phyloP scores from a whole-genome alignment of 2,888 invertebrate species.

The Drosophila anomalata region DNA sequence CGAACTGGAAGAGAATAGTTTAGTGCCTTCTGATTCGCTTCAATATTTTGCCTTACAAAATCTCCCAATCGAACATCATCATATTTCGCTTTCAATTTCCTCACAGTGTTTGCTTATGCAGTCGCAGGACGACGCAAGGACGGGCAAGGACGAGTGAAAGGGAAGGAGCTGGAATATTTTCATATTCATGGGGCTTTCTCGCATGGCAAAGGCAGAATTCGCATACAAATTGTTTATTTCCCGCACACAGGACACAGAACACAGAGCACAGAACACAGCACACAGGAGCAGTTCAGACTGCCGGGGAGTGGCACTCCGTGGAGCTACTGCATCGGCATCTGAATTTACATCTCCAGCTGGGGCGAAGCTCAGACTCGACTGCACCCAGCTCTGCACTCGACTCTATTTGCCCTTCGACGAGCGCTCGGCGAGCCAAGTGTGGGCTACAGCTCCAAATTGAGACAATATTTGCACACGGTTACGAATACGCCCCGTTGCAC shows the following conservation, averaged over 20 bases:
- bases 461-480: slow-evolving; percentile 75
- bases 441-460: slow-evolving; percentile 66
- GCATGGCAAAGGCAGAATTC: slow-evolving; percentile 67
- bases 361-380: slow-evolving; percentile 34
- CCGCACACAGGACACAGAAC: slow-evolving; percentile 31
- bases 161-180: slow-evolving; percentile 53
- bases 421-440: slow-evolving; percentile 52
- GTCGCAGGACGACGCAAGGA: slow-evolving; percentile 1
- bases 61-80: slow-evolving; percentile 67
- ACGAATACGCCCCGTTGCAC: slow-evolving; percentile 69
- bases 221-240: slow-evolving; percentile 77
- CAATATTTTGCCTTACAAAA: slow-evolving; percentile 40
- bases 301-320: not conserved
- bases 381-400: slow-evolving; percentile 6
- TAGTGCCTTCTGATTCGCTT: slow-evolving; percentile 33
- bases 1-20: slow-evolving; percentile 18
- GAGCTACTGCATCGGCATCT: slow-evolving; percentile 20
- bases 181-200: slow-evolving; percentile 61
- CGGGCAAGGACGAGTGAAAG: not conserved
- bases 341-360: slow-evolving; percentile 41
- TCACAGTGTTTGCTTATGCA: slow-evolving; percentile 53
- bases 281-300: not conserved
- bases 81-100: slow-evolving; percentile 68
- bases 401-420: slow-evolving; percentile 52
- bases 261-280: not conserved